Base-by-base conservation (phyloP, 2,113 vertebrate species). In the Chrysemys picta region DNA sequence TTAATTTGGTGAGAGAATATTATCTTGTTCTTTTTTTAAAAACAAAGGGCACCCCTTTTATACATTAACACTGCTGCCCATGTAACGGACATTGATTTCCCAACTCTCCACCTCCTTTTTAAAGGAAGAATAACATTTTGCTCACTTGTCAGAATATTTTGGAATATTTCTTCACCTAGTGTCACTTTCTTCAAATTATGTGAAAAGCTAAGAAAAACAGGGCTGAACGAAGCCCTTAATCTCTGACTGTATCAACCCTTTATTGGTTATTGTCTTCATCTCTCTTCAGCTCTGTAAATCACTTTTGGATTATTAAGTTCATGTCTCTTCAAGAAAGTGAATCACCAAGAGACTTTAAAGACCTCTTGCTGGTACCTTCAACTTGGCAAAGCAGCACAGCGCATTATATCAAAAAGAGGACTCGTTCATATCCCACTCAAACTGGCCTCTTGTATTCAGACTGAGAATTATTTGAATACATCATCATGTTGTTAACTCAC, bases 41-140 rank as follows among this genome's bases (percentile, higher is more conserved):
- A 88, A 85, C 0, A 49, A 85, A 57, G 84, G 27, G 22, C 59
- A 84, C 52, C 27, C 81, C 69, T 94, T 93, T 94, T 89, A 95
- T 82, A 93, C 82, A 47, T 89, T 95, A 93, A 94, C 89, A 90
- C 38, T 92, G 91, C 93, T 92, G 90, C 92, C 21, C 35, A 93
- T 47, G 53, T 62, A 93, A 84, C 84, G 76, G 91, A 86, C 92
- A 93, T n/a, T 57, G 29, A 92, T 82, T 95, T 92, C 86, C 90
- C 82, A 93, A 85, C 86, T 54, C n/a, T 80, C 90, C 88, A 85
- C 82, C 56, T 83, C 59, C 80, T 45, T 3, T 84, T 35, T 56
- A 89, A 84, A 75, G 49, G 56, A 91, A 72, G 69, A 93, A 29
- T 2, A 89, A 49, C 17, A 31, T 47, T 56, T n/a, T 85, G 82